phyloP scores from a whole-genome alignment of 2,888 invertebrate species.

The Gari tellinella region DNA sequence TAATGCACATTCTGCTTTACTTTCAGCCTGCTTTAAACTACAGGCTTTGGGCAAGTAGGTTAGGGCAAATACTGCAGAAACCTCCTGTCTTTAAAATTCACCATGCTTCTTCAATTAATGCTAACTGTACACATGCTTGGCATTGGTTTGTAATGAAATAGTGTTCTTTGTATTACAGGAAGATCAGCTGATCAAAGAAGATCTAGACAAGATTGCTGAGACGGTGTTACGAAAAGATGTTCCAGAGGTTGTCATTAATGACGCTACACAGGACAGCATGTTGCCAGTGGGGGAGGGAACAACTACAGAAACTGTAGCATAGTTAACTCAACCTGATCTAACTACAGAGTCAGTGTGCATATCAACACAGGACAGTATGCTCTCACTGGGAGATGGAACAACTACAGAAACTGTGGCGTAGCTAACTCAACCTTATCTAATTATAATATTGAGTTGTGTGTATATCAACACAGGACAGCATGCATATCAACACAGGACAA shows the following conservation, averaged over 20 bases:
- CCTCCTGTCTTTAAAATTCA: no score
- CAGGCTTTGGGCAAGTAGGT: no score
- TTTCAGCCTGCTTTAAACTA: no score
- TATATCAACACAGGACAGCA: no score
- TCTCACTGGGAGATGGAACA: background rate
- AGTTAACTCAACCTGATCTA: background rate
- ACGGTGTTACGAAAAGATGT: slow-evolving; percentile 23
- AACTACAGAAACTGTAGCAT: slow-evolving; percentile 20
- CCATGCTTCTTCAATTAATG: no score
- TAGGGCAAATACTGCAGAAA: no score
- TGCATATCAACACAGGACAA: no score
- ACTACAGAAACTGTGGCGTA: slow-evolving; percentile 7
- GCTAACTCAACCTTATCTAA: no score
- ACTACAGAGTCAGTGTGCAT: slow-evolving; percentile 38
- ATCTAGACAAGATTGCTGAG: slow-evolving; percentile 45
- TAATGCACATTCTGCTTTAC: no score
- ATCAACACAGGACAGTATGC: slow-evolving; percentile 35
- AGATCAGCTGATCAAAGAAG: slow-evolving; percentile 46
- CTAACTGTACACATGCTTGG: no score
- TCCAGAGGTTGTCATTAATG: slow-evolving; percentile 24
- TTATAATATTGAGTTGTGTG: no score
- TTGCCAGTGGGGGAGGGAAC: slow-evolving; percentile 1
- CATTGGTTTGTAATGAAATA: no score
- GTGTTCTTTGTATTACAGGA: slow-evolving; percentile 40
- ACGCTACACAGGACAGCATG: slow-evolving; percentile 36